These are phyloP conservation scores for Scytalopus superciliaris DNA, from an alignment of 2,113 vertebrate genomes.

Conservation along the genomic window DNA sequence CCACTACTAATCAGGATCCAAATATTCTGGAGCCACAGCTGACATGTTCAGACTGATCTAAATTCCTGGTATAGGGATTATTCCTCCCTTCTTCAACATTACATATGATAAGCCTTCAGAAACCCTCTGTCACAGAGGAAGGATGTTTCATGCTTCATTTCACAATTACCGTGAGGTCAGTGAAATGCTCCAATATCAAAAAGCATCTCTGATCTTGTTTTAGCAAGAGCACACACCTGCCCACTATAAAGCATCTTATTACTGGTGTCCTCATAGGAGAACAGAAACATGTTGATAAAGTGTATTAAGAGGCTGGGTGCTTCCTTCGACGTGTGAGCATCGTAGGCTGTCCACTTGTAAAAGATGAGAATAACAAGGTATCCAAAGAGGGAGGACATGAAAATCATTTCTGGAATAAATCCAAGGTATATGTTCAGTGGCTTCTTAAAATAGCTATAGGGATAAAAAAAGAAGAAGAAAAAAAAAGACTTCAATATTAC, in stretches of 20 bases:
- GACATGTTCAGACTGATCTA: background rate
- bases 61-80: background rate
- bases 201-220: background rate
- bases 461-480: background rate
- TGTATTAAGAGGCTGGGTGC: slow-evolving; percentile 96
- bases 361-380: slow-evolving; percentile 93
- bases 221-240: slow-evolving; percentile 80
- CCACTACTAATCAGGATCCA: background rate
- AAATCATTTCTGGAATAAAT: slow-evolving; percentile 96
- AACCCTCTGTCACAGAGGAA: background rate
- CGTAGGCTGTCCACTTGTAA: slow-evolving; percentile 91
- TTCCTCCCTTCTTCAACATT: background rate
- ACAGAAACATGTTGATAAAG: slow-evolving; percentile 99
- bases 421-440: slow-evolving; percentile 93
- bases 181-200: background rate
- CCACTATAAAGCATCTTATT: slow-evolving; percentile 87
- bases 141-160: background rate
- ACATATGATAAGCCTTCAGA: background rate
- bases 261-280: slow-evolving; percentile 84
- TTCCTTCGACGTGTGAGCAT: slow-evolving; percentile 79
- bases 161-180: background rate
- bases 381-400: slow-evolving; percentile 91
- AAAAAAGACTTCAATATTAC: background rate
- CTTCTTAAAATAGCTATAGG: slow-evolving; percentile 91
- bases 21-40: background rate